phyloP scores from a whole-genome alignment of 2,888 invertebrate species.

The Cephus rjabovi region DNA sequence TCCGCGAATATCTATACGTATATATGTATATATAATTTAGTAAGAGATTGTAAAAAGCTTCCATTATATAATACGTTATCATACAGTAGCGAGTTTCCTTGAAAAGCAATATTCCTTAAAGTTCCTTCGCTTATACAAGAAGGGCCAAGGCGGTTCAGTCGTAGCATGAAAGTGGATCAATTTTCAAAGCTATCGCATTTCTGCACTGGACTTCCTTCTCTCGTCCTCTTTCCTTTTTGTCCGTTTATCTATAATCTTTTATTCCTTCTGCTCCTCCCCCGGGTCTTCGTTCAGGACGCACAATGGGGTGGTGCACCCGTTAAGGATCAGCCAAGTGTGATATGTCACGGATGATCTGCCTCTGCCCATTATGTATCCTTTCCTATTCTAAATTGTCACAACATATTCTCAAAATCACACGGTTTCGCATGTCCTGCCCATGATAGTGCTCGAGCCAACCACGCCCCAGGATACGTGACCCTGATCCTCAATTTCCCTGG shows the following conservation, averaged over 20 bases:
- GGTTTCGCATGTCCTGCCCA: background rate
- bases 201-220: constrained; percentile 25
- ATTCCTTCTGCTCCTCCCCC: background rate
- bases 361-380: background rate
- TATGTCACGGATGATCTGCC: constrained; percentile 43
- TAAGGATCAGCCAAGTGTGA: constrained; percentile 40
- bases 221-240: background rate
- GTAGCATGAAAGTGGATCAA: constrained; percentile 40
- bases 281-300: constrained; percentile 18
- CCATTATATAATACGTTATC: background rate
- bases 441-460: background rate
- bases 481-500: background rate
- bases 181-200: constrained; percentile 52
- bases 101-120: background rate
- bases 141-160: background rate
- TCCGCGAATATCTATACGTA: background rate
- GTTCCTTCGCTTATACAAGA: background rate
- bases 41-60: background rate
- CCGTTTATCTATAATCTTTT: background rate
- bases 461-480: background rate
- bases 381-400: constrained; percentile 1
- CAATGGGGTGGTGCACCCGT: constrained; percentile 14
- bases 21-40: background rate
- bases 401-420: background rate
- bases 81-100: background rate